phyloP scores from a whole-genome alignment of 2,113 vertebrate species.

The Nesospiza acunhae region DNA sequence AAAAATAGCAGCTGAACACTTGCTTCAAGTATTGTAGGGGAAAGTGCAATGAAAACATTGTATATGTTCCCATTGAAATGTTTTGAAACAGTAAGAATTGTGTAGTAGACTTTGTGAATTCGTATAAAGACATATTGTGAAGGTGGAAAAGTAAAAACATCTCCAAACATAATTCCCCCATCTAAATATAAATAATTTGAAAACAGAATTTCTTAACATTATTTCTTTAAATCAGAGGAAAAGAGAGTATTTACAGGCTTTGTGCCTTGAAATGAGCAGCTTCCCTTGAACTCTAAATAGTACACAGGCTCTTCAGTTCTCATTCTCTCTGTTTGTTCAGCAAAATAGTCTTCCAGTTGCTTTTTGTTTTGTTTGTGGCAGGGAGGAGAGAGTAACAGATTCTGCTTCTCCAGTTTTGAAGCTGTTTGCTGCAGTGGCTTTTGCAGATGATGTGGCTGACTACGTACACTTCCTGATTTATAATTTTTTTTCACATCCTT shows the following conservation, averaged over 20 bases:
- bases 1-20: conserved; percentile 61
- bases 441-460: neutral
- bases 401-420: neutral
- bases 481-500: neutral
- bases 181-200: neutral
- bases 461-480: neutral
- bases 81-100: neutral
- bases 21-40: conserved; percentile 9
- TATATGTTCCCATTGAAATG: neutral
- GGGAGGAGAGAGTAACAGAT: neutral
- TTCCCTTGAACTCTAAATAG: neutral
- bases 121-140: neutral
- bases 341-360: neutral
- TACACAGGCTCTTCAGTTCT: neutral
- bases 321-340: neutral
- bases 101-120: neutral
- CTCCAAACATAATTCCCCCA: neutral
- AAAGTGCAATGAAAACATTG: conserved; percentile 28
- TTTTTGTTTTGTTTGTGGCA: neutral
- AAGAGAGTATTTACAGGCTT: neutral
- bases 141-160: neutral
- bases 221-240: neutral
- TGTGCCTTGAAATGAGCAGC: neutral
- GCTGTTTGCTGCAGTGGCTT: neutral
- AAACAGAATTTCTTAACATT: neutral